phyloP scores from a whole-genome alignment of 1,140 invertebrate genomes.

The Hyposmocoma kahamanoa region DNA sequence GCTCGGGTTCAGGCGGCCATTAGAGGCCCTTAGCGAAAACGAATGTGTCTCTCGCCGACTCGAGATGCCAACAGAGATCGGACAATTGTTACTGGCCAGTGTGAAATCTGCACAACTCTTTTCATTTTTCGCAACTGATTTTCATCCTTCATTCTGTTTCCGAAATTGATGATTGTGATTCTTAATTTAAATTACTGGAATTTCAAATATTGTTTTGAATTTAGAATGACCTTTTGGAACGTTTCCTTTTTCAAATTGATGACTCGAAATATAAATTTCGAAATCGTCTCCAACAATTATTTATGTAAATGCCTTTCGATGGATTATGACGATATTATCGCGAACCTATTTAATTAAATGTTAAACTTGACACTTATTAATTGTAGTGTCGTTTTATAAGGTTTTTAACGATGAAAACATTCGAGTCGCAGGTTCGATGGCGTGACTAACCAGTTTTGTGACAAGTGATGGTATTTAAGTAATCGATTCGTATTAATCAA shows the following conservation, averaged over 20 bases:
- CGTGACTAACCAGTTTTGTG: constrained; percentile 33
- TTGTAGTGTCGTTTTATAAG: constrained; percentile 39
- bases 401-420: constrained; percentile 32
- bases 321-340: constrained; percentile 44
- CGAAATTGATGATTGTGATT: constrained; percentile 1
- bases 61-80: constrained; percentile 39
- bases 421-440: constrained; percentile 31
- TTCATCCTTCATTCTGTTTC: constrained; percentile 7
- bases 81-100: constrained; percentile 39
- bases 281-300: constrained; percentile 9
- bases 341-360: constrained; percentile 41
- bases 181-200: neutral
- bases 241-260: neutral
- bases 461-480: constrained; percentile 34
- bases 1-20: constrained; percentile 34
- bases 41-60: constrained; percentile 26
- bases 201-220: no score
- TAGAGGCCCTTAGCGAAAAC: constrained; percentile 57
- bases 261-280: constrained; percentile 12
- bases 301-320: constrained; percentile 23
- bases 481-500: constrained; percentile 40
- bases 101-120: constrained; percentile 24
- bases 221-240: no score
- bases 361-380: constrained; percentile 52
- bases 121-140: neutral